Evolutionary conservation across 2,113 vertebrate genomes (phyloP).

Genomic region (Toxostoma redivivum): DNA sequence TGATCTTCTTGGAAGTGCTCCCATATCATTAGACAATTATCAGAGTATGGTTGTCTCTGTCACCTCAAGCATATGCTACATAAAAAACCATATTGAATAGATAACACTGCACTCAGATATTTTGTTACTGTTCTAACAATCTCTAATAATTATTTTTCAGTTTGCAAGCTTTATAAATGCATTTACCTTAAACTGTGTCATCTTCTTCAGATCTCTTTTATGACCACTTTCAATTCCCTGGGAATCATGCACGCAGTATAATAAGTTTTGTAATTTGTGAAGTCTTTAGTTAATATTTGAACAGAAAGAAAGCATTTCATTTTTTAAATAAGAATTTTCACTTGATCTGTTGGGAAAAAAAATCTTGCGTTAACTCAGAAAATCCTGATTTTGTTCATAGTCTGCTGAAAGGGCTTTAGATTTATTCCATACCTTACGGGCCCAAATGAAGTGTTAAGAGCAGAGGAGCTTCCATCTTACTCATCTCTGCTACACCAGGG

Average conservation of each 20-base stretch:
- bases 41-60: background rate
- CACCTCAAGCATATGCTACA: background rate
- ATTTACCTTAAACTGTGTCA: background rate
- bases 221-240: background rate
- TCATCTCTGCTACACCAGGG: background rate
- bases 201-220: background rate
- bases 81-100: background rate
- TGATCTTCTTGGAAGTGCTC: background rate
- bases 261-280: background rate
- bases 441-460: background rate
- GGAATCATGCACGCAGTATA: background rate
- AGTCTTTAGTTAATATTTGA: background rate
- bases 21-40: background rate
- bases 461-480: background rate
- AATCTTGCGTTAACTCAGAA: background rate
- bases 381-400: background rate
- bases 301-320: background rate
- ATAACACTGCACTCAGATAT: background rate
- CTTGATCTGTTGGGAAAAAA: background rate
- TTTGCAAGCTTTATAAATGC: background rate
- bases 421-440: background rate
- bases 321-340: background rate
- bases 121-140: background rate
- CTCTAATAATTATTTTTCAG: background rate
- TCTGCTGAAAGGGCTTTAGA: background rate